Evolutionary conservation across 2,888 invertebrate species (phyloP), one percentile per base, ranked within the genome.

Genomic region (Hemistola chrysoprasaria): DNA sequence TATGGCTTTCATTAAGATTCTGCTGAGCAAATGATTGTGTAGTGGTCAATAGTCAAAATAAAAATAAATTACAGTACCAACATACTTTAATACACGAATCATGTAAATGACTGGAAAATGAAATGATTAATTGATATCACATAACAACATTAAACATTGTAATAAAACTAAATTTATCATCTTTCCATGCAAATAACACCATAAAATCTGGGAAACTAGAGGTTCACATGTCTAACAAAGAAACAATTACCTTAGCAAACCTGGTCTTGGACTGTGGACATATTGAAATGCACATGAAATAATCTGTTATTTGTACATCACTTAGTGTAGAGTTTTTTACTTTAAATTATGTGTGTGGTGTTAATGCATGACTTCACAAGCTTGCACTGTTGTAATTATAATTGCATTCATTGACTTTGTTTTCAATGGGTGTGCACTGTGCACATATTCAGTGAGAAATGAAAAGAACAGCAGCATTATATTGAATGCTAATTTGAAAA

Each of bases 301-400:
- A 47, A 22, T 38, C 43, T n/a, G 42, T 40, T 39, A 49, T 50
- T 52, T 47, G 37, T 47, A 50, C 49, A 52, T 55, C 46, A 52
- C 45, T 42, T 11, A n/a, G n/a, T n/a, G n/a, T n/a, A n/a, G n/a
- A n/a, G 29, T 42, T 43, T 39, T 50, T 45, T 11, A 10, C 47
- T 50, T 4, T 16, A 16, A 3, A 58, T 50, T 40, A 28, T 54
- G 53, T 60, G 58, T 59, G 62, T 58, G 52, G 41, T 41, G 53
- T 57, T 60, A 50, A 65, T 20, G 60, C 65, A 63, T 65, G 65
- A 65, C 55, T 59, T 53, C 37, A 59, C 55, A 40, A 11, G 22
- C 42, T 37, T 28, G 41, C 49, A 47, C 28, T 33, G 38, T 29
- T 25, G 42, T 28, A 37, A 30, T 56, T 50, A 64, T 56, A 56